These are phyloP conservation scores for Pseudolycoriella hygida DNA, from an alignment of 2,888 invertebrate species.

Conservation along the genomic window DNA sequence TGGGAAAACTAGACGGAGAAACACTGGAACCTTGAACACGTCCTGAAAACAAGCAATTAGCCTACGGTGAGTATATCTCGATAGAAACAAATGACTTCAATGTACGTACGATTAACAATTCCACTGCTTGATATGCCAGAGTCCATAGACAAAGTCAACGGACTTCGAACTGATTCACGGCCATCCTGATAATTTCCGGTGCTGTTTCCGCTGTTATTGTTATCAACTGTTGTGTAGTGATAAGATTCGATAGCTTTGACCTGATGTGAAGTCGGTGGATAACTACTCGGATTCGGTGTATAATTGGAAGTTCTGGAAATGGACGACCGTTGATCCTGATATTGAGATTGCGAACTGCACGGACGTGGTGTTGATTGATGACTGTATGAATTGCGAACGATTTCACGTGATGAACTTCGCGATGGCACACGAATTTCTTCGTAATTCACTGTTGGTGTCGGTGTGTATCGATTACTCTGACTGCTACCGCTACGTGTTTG, in stretches of 20 bases:
- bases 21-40: conserved; percentile 15
- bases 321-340: conserved; percentile 5
- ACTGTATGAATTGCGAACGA: background rate
- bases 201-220: background rate
- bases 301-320: conserved; percentile 4
- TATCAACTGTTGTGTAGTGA: conserved; percentile 7
- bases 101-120: conserved; percentile 15
- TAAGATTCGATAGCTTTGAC: conserved; percentile 10
- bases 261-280: conserved; percentile 8
- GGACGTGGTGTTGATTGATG: conserved; percentile 4
- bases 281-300: conserved; percentile 4
- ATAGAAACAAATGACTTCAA: background rate
- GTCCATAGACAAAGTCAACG: conserved; percentile 77
- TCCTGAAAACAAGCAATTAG: conserved; percentile 11
- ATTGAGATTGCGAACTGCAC: conserved; percentile 3
- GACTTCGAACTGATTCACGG: conserved; percentile 24
- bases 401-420: conserved; percentile 5
- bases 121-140: conserved; percentile 54
- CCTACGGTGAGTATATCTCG: background rate
- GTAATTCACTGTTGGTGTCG: conserved; percentile 3
- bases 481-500: background rate
- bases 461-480: background rate
- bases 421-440: conserved; percentile 6
- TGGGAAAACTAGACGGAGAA: conserved; percentile 17
- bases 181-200: conserved; percentile 6